A percentile compares a stretch with the other conserved stretches of the same genome.
Conservation (phyloP, 2,888 invertebrate species). For the Heliconius erato region DNA sequence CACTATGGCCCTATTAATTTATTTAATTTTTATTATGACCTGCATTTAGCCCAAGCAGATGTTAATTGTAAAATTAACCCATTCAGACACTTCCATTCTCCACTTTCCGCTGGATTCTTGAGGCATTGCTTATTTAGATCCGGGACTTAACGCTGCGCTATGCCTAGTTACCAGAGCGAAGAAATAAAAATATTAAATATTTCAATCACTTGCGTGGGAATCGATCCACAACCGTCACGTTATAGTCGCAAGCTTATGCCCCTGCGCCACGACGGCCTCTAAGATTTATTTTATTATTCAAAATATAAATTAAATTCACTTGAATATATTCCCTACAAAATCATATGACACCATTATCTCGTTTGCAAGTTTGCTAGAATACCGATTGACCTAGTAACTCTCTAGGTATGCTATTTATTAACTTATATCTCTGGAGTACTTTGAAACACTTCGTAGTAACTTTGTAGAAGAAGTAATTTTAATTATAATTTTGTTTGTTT, state of each 20-base stretch:
- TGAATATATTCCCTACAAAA: slow-evolving; percentile 21
- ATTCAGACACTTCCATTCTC: too few relatives aligned
- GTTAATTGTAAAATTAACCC: too few relatives aligned
- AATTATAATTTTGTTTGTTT: background rate
- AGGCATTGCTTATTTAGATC: too few relatives aligned
- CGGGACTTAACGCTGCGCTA: too few relatives aligned
- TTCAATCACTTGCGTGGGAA: too few relatives aligned
- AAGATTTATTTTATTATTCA: background rate
- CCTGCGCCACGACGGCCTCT: background rate
- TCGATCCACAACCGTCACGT: too few relatives aligned
- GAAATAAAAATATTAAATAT: too few relatives aligned
- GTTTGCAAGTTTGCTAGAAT: slow-evolving; percentile 29
- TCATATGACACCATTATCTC: slow-evolving; percentile 23
- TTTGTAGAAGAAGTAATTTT: background rate
- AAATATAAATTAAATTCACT: background rate
- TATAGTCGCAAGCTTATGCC: background rate
- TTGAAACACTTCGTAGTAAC: slow-evolving; percentile 14
- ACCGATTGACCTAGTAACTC: slow-evolving; percentile 42
- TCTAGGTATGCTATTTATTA: slow-evolving; percentile 18
- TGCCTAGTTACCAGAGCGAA: too few relatives aligned
- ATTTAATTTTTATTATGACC: too few relatives aligned
- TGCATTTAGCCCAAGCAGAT: too few relatives aligned
- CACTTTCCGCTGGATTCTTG: too few relatives aligned
- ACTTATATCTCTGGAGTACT: slow-evolving; percentile 24
- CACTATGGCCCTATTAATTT: too few relatives aligned